Conservation (phyloP, 2,888 invertebrate genomes). For the Cerceris rybyensis region DNA sequence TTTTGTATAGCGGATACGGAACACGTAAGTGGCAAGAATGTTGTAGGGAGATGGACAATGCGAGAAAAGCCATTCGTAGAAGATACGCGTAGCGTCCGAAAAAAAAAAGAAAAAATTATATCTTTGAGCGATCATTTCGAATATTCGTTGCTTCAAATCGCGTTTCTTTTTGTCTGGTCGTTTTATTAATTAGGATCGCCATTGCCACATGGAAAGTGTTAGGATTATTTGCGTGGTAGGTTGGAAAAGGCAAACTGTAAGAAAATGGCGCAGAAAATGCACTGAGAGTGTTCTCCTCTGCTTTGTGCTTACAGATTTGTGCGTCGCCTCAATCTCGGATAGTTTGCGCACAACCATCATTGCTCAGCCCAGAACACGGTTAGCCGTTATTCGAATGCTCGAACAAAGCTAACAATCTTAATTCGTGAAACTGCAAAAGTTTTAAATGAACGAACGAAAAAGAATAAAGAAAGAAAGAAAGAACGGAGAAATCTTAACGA, state of each 20-base stretch:
- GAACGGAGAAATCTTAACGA: constrained; percentile 68
- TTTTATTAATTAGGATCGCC: constrained; percentile 68
- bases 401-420: constrained; percentile 66
- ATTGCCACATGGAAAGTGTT: constrained; percentile 72
- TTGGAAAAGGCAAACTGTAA: constrained; percentile 78
- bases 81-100: not conserved
- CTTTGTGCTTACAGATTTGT: constrained; percentile 82
- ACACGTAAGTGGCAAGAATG: not conserved
- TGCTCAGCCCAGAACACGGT: constrained; percentile 81
- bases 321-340: constrained; percentile 81
- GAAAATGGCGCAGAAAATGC: constrained; percentile 78
- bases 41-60: constrained; percentile 10
- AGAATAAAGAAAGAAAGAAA: constrained; percentile 32
- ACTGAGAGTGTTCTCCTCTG: constrained; percentile 81
- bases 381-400: constrained; percentile 76
- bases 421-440: constrained; percentile 62
- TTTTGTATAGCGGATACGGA: constrained; percentile 19
- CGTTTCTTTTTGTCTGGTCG: constrained; percentile 10
- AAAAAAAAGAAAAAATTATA: not conserved
- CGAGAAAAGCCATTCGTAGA: constrained; percentile 7
- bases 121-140: not conserved
- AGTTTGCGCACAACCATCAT: constrained; percentile 80
- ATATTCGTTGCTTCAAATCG: not conserved
- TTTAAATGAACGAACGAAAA: constrained; percentile 53
- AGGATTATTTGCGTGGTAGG: constrained; percentile 76